Conservation (phyloP, 2,888 invertebrate species). For the Pyrocoelia pectoralis region DNA sequence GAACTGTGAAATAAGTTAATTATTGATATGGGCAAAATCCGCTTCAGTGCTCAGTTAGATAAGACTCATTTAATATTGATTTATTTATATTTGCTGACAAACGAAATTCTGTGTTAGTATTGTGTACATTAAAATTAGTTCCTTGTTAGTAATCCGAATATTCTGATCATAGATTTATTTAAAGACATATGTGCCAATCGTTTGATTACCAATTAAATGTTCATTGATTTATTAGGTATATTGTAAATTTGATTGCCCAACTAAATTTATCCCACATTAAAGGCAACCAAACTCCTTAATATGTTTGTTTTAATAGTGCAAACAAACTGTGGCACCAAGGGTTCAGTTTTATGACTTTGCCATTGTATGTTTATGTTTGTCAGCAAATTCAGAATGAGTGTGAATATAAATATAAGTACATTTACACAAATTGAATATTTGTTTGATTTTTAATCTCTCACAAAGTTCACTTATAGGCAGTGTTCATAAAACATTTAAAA, state of each 20-base stretch:
- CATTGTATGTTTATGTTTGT: slow-evolving; percentile 4
- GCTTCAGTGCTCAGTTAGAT: no score
- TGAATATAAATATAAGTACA: slow-evolving; percentile 9
- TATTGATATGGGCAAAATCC: slow-evolving; percentile 15
- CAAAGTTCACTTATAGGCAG: slow-evolving; percentile 12
- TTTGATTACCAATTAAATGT: no score
- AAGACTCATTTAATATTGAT: no score
- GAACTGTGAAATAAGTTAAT: slow-evolving; percentile 2
- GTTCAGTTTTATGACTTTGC: not conserved
- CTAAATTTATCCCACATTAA: no score
- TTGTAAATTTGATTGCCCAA: no score
- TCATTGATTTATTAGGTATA: no score
- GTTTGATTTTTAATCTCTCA: not conserved
- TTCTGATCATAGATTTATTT: not conserved
- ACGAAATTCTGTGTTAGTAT: slow-evolving; percentile 21
- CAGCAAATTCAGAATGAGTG: slow-evolving; percentile 8
- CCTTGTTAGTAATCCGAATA: not conserved
- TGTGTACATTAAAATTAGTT: slow-evolving; percentile 18
- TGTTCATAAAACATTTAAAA: not conserved
- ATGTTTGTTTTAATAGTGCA: not conserved
- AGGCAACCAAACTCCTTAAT: not conserved
- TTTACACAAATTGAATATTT: not conserved
- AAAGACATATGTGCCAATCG: not conserved
- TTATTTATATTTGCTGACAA: slow-evolving; percentile 26
- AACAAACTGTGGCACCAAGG: not conserved